Conservation (phyloP, 2,797 vertebrate species). For the Pelodytes ibericus region DNA sequence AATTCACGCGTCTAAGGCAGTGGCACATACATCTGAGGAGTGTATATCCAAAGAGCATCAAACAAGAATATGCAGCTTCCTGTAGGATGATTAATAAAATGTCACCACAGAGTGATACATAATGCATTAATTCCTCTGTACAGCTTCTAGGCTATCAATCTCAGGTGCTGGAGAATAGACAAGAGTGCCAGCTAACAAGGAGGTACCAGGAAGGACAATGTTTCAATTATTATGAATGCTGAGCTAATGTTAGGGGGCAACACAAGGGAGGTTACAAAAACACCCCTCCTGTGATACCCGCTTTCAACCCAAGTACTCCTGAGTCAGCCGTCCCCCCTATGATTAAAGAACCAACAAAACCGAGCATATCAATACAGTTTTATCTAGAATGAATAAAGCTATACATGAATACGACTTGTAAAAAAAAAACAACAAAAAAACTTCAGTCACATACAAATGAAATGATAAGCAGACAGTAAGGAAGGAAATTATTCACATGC, state of each 20-base stretch:
- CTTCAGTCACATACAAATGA: not conserved
- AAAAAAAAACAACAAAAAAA: too few species aligned
- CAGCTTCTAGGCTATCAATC: not conserved
- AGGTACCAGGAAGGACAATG: not conserved
- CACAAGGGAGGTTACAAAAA: not conserved
- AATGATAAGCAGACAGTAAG: not conserved
- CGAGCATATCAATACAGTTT: too few species aligned
- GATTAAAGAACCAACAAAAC: too few species aligned
- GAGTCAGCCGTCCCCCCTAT: too few species aligned
- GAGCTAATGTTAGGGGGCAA: not conserved
- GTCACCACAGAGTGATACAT: not conserved
- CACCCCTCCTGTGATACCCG: too few species aligned
- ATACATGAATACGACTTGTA: too few species aligned
- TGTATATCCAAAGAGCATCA: not conserved
- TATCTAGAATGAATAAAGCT: too few species aligned
- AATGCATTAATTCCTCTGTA: constrained; percentile 53
- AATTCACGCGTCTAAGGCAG: not conserved
- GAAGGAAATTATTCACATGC: not conserved
- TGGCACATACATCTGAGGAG: not conserved
- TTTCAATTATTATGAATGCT: not conserved
- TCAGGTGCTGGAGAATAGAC: not conserved
- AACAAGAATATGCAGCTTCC: not conserved
- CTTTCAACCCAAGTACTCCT: too few species aligned
- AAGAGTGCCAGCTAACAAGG: not conserved
- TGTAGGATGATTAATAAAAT: not conserved